Percentiles rank a stretch among this genome's conserved stretches.
Conservation (phyloP, 2,888 invertebrate species). For the Agriopis leucophaearia region DNA sequence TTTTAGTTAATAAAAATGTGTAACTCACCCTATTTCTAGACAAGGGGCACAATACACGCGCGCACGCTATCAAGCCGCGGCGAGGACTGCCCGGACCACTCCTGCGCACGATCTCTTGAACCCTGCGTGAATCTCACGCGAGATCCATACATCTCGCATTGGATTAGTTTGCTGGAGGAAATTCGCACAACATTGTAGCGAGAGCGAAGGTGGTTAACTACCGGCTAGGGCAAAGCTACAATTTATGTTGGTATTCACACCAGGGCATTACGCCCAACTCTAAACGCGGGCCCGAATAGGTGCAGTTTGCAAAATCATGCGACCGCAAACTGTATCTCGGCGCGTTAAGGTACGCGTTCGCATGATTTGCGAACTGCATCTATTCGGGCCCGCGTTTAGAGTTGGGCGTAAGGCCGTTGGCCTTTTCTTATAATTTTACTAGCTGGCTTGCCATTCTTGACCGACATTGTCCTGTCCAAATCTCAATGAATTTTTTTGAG, state of each 20-base stretch:
- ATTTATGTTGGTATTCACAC: not conserved
- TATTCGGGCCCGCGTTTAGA: too few species aligned
- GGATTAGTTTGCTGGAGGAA: conserved; percentile 1
- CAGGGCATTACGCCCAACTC: too few species aligned
- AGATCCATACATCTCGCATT: conserved; percentile 3
- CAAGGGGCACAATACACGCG: conserved; percentile 42
- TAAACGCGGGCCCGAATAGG: too few species aligned
- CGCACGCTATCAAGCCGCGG: conserved; percentile 44
- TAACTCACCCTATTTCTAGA: conserved; percentile 35
- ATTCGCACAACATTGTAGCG: not conserved
- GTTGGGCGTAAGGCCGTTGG: too few species aligned
- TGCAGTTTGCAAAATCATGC: too few species aligned
- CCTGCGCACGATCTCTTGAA: conserved; percentile 46
- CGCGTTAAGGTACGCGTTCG: too few species aligned
- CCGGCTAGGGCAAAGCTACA: not conserved
- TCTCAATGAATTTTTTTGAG: too few species aligned
- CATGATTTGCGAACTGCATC: too few species aligned
- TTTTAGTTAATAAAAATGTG: conserved; percentile 12
- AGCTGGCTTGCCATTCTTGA: too few species aligned
- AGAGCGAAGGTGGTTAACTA: conserved; percentile 4
- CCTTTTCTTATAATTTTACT: not conserved
- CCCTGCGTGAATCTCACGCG: conserved; percentile 23
- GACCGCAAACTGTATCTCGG: too few species aligned
- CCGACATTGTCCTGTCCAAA: too few species aligned
- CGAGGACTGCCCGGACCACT: conserved; percentile 46